Evolutionary conservation across 2,797 vertebrate species (phyloP), one percentile per base, ranked within the genome.

Genomic region (Lutjanus campechanus): DNA sequence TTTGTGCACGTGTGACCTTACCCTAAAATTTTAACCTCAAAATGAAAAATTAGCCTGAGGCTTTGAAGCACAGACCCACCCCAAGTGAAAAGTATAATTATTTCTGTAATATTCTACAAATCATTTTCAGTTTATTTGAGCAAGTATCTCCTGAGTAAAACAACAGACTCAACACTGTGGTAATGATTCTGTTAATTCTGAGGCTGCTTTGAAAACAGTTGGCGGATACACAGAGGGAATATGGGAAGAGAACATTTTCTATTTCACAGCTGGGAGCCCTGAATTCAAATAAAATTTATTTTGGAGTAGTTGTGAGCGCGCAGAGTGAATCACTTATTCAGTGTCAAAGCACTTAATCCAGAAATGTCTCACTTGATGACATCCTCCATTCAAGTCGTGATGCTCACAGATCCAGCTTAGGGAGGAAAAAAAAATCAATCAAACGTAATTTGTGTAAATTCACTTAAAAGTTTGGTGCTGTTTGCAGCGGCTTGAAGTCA

Each of bases 291-390:
- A 2, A 55, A 68, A 60, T 2, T 3, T 9, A 44, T 69, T 70
- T 51, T 43, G 16, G 20, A 11, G 47, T n/a, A 47, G 53, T 36
- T 40, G 58, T 51, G 20, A 49, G 51, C 47, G 29, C 3, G 25
- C 36, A 22, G 55, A 55, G 29, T 20, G 43, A 47, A 20, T 62
- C 17, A 49, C 60, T 65, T 64, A 59, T 50, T 75, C 41, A 36
- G 29, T 36, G 29, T 67, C 11, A 75, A 58, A 69, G 36, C 44
- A 72, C 58, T 74, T 25, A 53, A 66, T 55, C 54, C 16, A 46
- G 47, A 10, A 69, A 77, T 40, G n/a, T 62, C 50, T 76, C 50
- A 61, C 47, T 50, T 54, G 55, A 81, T 69, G 19, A 20, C n/a
- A 62, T 59, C n/a, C 29, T 75, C 19, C 49, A 19, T 56, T 50